phyloP scores from a whole-genome alignment of 1,140 invertebrate genomes.

The Conopomorpha cramerella region DNA sequence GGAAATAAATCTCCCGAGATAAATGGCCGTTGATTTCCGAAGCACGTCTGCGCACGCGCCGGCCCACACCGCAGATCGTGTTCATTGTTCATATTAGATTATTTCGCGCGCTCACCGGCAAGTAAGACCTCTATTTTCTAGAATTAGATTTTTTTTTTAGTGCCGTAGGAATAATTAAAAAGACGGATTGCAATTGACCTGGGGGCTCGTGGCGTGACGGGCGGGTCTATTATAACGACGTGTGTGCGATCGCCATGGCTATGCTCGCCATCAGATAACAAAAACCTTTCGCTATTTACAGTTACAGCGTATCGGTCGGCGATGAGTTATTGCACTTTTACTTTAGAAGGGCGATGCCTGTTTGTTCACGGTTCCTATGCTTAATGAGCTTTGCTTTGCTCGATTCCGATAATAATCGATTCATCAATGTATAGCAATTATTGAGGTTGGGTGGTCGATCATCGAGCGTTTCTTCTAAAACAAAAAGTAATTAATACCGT shows the following conservation, averaged over 20 bases:
- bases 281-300: conserved; percentile 19
- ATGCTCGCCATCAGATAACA: conserved; percentile 45
- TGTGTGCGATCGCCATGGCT: conserved; percentile 24
- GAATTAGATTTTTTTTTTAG: conserved; percentile 28
- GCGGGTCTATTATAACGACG: conserved; percentile 43
- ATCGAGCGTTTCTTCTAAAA: no score
- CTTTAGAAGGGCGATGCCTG: conserved; percentile 20
- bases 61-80: conserved; percentile 6
- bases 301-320: conserved; percentile 21
- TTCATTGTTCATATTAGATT: conserved; percentile 11
- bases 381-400: background rate
- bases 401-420: background rate
- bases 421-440: background rate
- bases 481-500: no score
- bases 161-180: conserved; percentile 48
- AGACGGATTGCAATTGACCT: conserved; percentile 56
- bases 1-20: conserved; percentile 43
- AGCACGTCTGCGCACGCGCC: conserved; percentile 13
- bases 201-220: conserved; percentile 41
- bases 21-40: conserved; percentile 19
- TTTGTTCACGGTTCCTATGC: background rate
- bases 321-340: conserved; percentile 8
- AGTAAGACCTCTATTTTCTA: no score
- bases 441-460: no score
- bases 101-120: conserved; percentile 38